phyloP scores from a whole-genome alignment of 2,113 vertebrate genomes.

The Meleagris gallopavo region DNA sequence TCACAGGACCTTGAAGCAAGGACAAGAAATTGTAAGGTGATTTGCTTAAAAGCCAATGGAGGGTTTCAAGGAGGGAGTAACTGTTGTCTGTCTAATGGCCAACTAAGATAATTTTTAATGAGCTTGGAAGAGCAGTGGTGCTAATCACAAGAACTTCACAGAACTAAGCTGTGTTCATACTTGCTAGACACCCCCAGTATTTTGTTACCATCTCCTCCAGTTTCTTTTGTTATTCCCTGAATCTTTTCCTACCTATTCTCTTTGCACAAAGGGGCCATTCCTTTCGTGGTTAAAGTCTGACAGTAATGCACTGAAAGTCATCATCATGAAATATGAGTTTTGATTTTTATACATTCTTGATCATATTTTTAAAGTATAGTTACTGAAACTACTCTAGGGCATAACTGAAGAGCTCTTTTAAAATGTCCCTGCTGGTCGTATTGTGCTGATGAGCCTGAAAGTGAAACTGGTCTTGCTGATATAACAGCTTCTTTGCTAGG shows the following conservation, averaged over 20 bases:
- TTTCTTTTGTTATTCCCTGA: slow-evolving; percentile 47
- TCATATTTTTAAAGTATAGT: slow-evolving; percentile 62
- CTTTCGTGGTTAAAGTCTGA: slow-evolving; percentile 45
- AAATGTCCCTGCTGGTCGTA: slow-evolving; percentile 24
- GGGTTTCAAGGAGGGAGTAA: neutral
- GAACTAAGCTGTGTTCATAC: neutral
- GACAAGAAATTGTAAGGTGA: neutral
- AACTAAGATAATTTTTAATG: slow-evolving; percentile 31
- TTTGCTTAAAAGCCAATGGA: neutral
- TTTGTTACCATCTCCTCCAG: neutral
- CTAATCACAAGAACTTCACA: neutral
- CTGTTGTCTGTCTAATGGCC: neutral
- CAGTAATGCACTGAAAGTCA: slow-evolving; percentile 44
- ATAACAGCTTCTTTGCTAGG: neutral
- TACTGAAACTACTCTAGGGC: slow-evolving; percentile 56
- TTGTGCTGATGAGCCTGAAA: slow-evolving; percentile 28
- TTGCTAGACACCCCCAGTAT: slow-evolving; percentile 6
- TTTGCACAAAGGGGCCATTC: slow-evolving; percentile 21
- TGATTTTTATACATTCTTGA: slow-evolving; percentile 67
- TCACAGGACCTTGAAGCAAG: neutral
- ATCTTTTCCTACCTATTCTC: neutral
- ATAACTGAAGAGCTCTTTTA: slow-evolving; percentile 49
- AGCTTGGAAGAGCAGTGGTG: neutral
- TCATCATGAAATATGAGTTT: slow-evolving; percentile 31
- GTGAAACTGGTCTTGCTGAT: slow-evolving; percentile 48